Evolutionary conservation across 1,140 invertebrate species (phyloP), one percentile per base, ranked within the genome.

Genomic region (Stegodyphus dumicola): DNA sequence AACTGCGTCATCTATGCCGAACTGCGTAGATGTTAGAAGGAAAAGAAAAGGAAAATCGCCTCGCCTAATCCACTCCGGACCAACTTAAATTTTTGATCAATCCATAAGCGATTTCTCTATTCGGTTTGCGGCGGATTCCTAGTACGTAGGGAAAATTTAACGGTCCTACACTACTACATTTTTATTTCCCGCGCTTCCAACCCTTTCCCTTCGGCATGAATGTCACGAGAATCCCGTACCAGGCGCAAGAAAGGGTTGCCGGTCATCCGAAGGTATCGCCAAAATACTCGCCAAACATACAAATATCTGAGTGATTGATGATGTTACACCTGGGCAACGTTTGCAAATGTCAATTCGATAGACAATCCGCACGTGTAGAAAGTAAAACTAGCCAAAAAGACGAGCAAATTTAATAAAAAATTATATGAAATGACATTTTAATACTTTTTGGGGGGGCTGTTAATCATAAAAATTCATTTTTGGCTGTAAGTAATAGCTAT

Each of bases 1-100:
- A 60, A 60, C 56, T 60, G 56, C 56, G 56, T 60, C 56, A 60
- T 60, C 56, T 60, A 60, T 60, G 56, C 56, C 56, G 56, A 60
- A 60, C 56, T 60, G 56, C 56, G 56, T 60, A 60, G 56, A 60
- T 60, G 56, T 60, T 60, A 10, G 15, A 60, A 15, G 56, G 56
- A 60, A 60, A 60, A 60, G 9, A 60, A 60, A 10, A 60, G 56
- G 1, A 60, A 60, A 60, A 60, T 10, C 15, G 9, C 9, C 56
- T 15, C 56, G 56, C 15, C 15, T 60, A 10, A 15, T 60, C 15
- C 33, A 33, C 56, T 60, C 56, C 56, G 15, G 2, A 9, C 56
- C 56, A 10, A 60, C 33, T 33, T 33, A 33, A 33, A 33, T 33
- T 33, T 33, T 33, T 33, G 33, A 33, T 33, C 9, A 60, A 60